Evolutionary conservation across 2,113 vertebrate genomes (phyloP).

Genomic region (Megatriorchis doriae): DNA sequence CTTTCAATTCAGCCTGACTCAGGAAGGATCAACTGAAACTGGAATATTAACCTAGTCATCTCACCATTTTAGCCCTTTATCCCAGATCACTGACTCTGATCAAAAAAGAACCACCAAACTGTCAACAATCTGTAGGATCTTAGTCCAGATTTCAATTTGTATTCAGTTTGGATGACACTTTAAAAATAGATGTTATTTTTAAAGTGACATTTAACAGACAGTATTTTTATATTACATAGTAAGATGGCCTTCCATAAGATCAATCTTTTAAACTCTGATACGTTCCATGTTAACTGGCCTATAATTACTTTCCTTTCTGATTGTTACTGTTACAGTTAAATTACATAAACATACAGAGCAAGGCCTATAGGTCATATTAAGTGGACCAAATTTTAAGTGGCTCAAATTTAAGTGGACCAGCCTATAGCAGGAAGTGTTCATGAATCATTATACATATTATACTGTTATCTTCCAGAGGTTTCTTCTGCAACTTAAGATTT

Average conservation of each 20-base stretch:
- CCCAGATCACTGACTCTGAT: background rate
- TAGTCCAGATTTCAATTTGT: background rate
- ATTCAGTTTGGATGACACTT: background rate
- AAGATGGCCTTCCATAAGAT: background rate
- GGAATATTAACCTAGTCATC: background rate
- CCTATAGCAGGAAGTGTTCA: background rate
- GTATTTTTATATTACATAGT: background rate
- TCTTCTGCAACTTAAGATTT: background rate
- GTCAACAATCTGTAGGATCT: background rate
- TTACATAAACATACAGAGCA: background rate
- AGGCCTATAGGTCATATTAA: background rate
- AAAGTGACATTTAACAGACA: background rate
- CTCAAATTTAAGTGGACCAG: background rate
- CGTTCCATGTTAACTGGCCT: background rate
- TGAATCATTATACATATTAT: background rate
- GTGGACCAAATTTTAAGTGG: background rate
- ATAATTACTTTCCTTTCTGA: background rate
- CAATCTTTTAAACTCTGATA: background rate
- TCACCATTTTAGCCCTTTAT: background rate
- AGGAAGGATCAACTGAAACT: background rate
- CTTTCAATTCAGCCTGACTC: background rate
- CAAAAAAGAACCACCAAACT: background rate
- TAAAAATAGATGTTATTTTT: background rate
- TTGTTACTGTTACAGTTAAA: background rate
- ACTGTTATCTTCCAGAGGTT: background rate